Conservation (phyloP, 1,140 invertebrate species). For the Euschistus heros region DNA sequence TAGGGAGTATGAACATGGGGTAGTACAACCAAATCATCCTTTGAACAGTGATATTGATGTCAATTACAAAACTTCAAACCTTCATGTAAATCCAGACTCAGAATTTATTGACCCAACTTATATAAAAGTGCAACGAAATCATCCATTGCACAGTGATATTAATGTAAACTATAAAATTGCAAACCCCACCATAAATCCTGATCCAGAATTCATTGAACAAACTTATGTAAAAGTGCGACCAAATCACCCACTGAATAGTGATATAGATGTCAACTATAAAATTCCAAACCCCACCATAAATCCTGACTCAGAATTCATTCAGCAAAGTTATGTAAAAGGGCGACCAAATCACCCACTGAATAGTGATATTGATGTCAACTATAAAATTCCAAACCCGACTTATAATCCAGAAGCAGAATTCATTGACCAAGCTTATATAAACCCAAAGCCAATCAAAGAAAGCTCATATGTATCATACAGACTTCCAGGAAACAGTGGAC, state of each 20-base stretch:
- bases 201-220: conserved; percentile 40
- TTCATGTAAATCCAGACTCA: conserved; percentile 42
- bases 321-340: conserved; percentile 30
- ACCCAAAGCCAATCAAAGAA: conserved; percentile 34
- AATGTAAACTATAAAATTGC: conserved; percentile 43
- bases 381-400: conserved; percentile 38
- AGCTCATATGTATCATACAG: conserved; percentile 41
- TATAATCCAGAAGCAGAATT: conserved; percentile 45
- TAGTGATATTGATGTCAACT: conserved; percentile 42
- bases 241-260: conserved; percentile 34
- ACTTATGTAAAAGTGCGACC: conserved; percentile 27
- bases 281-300: conserved; percentile 41
- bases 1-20: conserved; percentile 17
- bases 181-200: conserved; percentile 41
- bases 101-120: conserved; percentile 37
- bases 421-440: conserved; percentile 33
- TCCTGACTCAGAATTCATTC: conserved; percentile 42
- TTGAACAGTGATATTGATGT: conserved; percentile 38
- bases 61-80: conserved; percentile 42
- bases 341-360: too few relatives aligned
- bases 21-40: conserved; percentile 28
- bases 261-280: conserved; percentile 43
- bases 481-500: conserved; percentile 53
- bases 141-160: conserved; percentile 37
- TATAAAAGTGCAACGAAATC: conserved; percentile 22